Evolutionary conservation across 2,797 vertebrate genomes (phyloP).

Genomic region (Anguilla obscura): DNA sequence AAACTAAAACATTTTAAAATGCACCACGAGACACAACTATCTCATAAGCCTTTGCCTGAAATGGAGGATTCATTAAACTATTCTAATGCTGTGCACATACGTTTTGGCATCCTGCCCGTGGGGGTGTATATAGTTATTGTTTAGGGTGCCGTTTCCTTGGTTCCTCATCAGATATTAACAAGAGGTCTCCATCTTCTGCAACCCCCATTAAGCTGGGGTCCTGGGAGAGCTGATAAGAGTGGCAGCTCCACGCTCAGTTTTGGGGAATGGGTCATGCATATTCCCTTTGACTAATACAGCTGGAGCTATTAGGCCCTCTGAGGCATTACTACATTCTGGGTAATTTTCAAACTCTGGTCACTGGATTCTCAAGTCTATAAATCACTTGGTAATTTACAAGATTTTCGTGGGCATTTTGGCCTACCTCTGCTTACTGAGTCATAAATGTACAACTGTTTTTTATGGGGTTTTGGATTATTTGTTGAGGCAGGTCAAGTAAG

Average conservation of each 20-base stretch:
- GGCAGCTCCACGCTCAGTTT: conserved; percentile 39
- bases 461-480: not conserved
- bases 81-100: not conserved
- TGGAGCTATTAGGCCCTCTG: not conserved
- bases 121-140: not conserved
- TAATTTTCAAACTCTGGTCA: not conserved
- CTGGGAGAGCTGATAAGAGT: conserved; percentile 18
- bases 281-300: conserved; percentile 27
- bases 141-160: not conserved
- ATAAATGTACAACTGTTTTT: not conserved
- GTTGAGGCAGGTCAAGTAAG: not conserved
- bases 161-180: conserved; percentile 41
- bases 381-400: not conserved
- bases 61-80: not conserved
- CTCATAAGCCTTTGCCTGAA: not conserved
- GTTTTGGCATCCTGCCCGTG: not conserved
- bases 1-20: not conserved
- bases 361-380: not conserved
- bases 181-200: conserved; percentile 43
- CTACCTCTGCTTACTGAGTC: not conserved
- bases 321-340: not conserved
- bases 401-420: not conserved
- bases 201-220: conserved; percentile 45
- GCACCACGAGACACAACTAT: not conserved
- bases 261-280: conserved; percentile 38